Percentiles rank a stretch among this genome's conserved stretches.
Evolutionary conservation across 2,797 vertebrate species (phyloP).

Genomic region (Novumbra hubbsi): DNA sequence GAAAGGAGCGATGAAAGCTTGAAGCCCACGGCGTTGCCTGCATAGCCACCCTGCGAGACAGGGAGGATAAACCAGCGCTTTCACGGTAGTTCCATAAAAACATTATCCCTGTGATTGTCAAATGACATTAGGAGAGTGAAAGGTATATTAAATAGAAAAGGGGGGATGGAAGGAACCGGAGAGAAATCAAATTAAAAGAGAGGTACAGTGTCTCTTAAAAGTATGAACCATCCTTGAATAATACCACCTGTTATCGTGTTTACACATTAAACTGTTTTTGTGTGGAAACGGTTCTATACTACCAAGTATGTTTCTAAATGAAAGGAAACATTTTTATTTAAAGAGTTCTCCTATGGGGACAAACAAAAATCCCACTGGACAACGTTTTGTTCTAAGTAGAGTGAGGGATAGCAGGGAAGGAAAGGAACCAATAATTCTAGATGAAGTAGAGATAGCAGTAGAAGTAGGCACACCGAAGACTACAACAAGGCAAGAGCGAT

Average conservation of each 20-base stretch:
- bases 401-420: not conserved
- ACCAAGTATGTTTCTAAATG: too few species aligned
- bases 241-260: too few species aligned
- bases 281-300: too few species aligned
- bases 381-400: too few species aligned
- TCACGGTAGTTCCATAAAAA: not conserved
- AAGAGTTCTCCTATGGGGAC: too few species aligned
- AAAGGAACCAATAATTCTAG: not conserved
- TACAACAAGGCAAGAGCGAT: not conserved
- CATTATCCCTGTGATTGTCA: not conserved
- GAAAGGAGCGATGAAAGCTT: slow-evolving; percentile 95
- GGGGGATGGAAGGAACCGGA: not conserved
- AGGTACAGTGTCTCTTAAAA: not conserved
- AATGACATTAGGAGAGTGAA: not conserved
- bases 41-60: slow-evolving; percentile 87
- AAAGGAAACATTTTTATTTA: too few species aligned
- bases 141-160: not conserved
- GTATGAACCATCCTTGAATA: too few species aligned
- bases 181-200: not conserved
- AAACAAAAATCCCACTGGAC: too few species aligned
- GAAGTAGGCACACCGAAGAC: too few species aligned
- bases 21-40: slow-evolving; percentile 96
- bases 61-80: not conserved
- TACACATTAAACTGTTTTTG: too few species aligned
- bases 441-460: too few species aligned